A percentile compares a stretch with the other conserved stretches of the same genome.
These are phyloP conservation scores for Anomalospiza imberbis DNA, from an alignment of 2,797 vertebrate genomes.

Conservation along the genomic window DNA sequence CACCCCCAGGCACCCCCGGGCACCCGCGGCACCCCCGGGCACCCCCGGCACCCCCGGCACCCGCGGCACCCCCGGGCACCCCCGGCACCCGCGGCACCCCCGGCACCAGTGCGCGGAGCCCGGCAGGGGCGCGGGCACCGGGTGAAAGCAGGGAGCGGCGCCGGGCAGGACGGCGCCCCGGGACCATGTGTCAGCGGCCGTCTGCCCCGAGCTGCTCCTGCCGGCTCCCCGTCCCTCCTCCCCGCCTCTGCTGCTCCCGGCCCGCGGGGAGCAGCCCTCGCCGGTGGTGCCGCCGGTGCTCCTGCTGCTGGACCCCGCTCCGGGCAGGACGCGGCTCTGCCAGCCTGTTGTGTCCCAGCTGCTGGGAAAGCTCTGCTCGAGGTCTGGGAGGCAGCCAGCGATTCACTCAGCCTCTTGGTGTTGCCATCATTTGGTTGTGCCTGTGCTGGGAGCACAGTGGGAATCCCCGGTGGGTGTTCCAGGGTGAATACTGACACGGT, in stretches of 20 bases:
- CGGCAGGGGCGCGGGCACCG: no score
- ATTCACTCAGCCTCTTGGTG: neutral
- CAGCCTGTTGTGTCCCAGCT: neutral
- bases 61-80: no score
- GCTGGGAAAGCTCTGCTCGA: accelerated
- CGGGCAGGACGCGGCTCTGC: neutral
- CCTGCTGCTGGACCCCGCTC: neutral
- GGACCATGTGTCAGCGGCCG: neutral
- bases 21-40: no score
- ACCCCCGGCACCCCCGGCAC: no score
- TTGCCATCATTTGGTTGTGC: neutral
- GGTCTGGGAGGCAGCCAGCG: accelerated
- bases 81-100: no score
- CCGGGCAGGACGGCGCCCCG: neutral
- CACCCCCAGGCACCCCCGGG: no score
- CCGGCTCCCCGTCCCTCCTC: neutral
- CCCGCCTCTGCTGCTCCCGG: neutral
- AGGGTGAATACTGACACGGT: neutral
- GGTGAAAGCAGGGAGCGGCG: neutral
- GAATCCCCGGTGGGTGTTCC: neutral
- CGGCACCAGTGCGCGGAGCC: neutral
- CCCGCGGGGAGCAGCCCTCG: neutral
- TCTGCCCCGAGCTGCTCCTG: neutral
- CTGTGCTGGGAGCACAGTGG: neutral
- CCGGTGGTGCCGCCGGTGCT: neutral